phyloP scores from a whole-genome alignment of 2,797 vertebrate genomes.

The Silurus lanzhouensis region DNA sequence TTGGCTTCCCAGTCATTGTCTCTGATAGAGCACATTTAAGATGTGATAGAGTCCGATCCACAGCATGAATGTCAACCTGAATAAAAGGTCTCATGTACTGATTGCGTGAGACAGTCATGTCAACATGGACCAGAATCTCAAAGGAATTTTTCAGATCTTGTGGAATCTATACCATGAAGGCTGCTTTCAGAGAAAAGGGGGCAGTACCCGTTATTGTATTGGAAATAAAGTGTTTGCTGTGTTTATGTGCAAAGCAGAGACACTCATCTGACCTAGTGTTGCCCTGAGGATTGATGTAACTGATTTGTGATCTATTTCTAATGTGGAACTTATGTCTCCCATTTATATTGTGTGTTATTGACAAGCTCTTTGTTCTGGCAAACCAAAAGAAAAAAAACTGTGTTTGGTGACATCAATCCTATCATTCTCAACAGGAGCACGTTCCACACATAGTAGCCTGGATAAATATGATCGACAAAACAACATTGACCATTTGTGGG shows the following conservation, averaged over 20 bases:
- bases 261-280: neutral
- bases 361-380: neutral
- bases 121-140: neutral
- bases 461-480: neutral
- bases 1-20: too few species aligned
- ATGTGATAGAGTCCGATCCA: neutral
- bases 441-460: neutral
- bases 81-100: too few species aligned
- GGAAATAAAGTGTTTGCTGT: neutral
- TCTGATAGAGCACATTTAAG: neutral
- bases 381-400: neutral
- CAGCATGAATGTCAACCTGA: neutral
- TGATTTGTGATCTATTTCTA: neutral
- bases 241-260: neutral
- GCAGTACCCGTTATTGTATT: too few species aligned
- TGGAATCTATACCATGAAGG: neutral
- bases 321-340: neutral
- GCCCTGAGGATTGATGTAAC: too few species aligned
- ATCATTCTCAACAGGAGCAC: neutral
- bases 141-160: neutral
- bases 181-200: neutral
- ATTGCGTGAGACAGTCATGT: neutral
- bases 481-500: neutral
- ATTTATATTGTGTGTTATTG: neutral
- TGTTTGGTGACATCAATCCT: neutral